phyloP scores from a whole-genome alignment of 2,888 invertebrate genomes.

The Labia minor region DNA sequence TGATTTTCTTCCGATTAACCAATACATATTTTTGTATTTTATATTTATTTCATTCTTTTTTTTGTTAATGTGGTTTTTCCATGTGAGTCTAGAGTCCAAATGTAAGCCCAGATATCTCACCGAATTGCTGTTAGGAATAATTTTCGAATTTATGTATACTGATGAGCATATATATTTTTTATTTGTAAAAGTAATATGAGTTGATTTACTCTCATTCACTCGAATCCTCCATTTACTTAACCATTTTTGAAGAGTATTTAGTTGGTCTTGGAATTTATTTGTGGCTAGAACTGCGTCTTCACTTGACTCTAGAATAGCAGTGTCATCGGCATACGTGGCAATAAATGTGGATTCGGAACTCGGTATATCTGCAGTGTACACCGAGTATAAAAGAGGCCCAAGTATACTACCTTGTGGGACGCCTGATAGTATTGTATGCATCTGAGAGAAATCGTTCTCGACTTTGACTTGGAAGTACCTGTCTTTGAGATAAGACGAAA shows the following conservation, averaged over 20 bases:
- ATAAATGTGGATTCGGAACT: no score
- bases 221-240: neutral
- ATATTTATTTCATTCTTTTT: neutral
- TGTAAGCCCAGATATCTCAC: neutral
- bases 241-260: neutral
- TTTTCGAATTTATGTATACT: neutral
- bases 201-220: no score
- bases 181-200: no score
- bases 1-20: no score
- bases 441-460: no score
- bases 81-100: neutral
- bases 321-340: neutral
- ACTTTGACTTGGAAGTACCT: no score
- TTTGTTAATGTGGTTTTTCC: neutral
- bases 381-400: no score
- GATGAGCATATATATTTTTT: neutral
- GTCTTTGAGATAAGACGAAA: no score
- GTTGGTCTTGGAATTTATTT: neutral
- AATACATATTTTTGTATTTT: neutral
- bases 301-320: neutral
- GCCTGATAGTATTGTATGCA: no score
- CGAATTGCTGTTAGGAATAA: neutral
- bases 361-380: no score
- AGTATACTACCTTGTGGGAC: no score
- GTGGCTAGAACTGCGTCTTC: neutral